Evolutionary conservation across 2,888 invertebrate species (phyloP).

Genomic region (Pharmacophagus antenor): DNA sequence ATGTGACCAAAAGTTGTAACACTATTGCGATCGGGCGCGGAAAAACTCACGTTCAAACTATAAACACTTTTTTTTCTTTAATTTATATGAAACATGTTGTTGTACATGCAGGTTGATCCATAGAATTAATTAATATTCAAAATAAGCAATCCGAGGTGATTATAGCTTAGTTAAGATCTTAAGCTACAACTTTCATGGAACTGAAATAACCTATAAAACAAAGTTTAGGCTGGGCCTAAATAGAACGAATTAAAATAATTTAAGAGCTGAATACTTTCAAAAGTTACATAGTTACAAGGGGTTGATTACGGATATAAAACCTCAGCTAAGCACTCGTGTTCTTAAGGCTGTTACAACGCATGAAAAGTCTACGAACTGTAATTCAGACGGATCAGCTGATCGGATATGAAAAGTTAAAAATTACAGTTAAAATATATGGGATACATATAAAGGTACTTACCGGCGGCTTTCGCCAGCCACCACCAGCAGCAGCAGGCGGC

Average conservation of each 20-base stretch:
- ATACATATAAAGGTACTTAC: conserved; percentile 56
- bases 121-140: neutral
- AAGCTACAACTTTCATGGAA: conserved; percentile 2
- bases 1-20: neutral
- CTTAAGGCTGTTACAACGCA: conserved; percentile 36
- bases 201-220: conserved; percentile 26
- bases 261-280: conserved; percentile 24
- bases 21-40: conserved; percentile 19
- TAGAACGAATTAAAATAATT: conserved; percentile 39
- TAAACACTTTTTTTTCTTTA: neutral
- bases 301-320: conserved; percentile 48
- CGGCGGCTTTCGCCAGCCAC: conserved; percentile 78
- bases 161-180: neutral
- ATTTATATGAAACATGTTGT: neutral
- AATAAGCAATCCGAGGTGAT: neutral
- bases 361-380: conserved; percentile 43
- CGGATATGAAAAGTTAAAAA: conserved; percentile 30
- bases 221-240: neutral
- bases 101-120: neutral
- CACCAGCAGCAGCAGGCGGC: conserved; percentile 78
- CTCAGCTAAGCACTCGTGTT: conserved; percentile 45
- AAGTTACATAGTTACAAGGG: conserved; percentile 42
- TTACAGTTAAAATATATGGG: conserved; percentile 18
- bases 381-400: conserved; percentile 62
- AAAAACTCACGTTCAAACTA: conserved; percentile 16